Percentiles rank a stretch among this genome's conserved stretches.
These are phyloP conservation scores for Melanocharis versteri DNA, from an alignment of 2,113 vertebrate genomes.

Conservation along the genomic window DNA sequence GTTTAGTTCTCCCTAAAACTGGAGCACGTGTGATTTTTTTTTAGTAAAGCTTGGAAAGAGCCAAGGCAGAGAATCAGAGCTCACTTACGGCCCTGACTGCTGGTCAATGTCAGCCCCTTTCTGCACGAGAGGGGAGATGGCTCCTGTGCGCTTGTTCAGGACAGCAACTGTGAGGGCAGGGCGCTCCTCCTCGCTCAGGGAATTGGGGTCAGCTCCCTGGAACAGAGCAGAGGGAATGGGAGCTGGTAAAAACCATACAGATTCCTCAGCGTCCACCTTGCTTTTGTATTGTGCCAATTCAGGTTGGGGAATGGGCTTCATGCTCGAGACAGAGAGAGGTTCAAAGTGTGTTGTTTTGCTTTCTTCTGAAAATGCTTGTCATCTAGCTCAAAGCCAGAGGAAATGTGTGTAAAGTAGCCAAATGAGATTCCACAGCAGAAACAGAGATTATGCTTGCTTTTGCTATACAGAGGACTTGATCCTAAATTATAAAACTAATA, in stretches of 20 bases:
- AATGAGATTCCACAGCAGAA: neutral
- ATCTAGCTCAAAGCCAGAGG: neutral
- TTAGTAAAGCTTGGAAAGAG: neutral
- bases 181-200: constrained; percentile 34
- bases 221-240: neutral
- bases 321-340: neutral
- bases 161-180: constrained; percentile 74
- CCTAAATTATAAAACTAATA: neutral
- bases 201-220: constrained; percentile 84
- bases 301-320: neutral
- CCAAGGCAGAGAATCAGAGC: neutral
- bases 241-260: neutral
- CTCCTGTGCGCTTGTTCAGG: constrained; percentile 68
- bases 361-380: neutral
- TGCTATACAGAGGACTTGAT: neutral
- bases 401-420: neutral
- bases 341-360: neutral
- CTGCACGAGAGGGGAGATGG: constrained; percentile 77
- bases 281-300: neutral
- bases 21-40: neutral
- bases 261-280: neutral
- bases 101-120: constrained; percentile 78
- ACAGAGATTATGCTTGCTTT: neutral
- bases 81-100: constrained; percentile 78
- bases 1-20: neutral